Evolutionary conservation across 64 coral and sea anemone genomes (phyloP), one percentile per base, ranked within the genome.

Genomic region (Porites australiensis): DNA sequence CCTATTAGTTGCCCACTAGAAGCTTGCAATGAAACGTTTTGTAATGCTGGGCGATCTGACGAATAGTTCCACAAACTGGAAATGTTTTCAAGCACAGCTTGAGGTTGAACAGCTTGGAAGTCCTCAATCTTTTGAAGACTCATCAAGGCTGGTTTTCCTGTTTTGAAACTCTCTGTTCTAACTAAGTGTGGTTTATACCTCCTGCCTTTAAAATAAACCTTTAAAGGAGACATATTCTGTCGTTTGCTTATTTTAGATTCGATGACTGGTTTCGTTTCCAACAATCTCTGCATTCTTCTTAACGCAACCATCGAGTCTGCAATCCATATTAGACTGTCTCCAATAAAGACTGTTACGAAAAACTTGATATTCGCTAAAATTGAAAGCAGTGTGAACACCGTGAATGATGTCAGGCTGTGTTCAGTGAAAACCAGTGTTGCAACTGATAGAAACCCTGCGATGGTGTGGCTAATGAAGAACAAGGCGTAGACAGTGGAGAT

Each of bases 311-410:
- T 82, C n/a, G 58, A 58, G 13, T 82, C 79, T 0, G 61, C 79
- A 65, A 82, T 82, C 4, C 12, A 47, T 16, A 57, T 43, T 9
- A 82, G 1, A 6, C 43, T 3, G 10, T 82, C 58, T n/a, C 43
- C 79, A 43, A 66, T 16, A 16, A 49, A 82, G 1, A 64, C 10
- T 0, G 79, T 82, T 16, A 47, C 23, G 0, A 82, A 9, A 27
- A 49, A 47, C 50, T 82, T 82, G 7, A 64, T 45, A 45, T 82
- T 82, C 47, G 13, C 16, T 20, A 82, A 43, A 2, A 59, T 7
- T 4, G 58, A n/a, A 22, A 95, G 11, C 21, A 95, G 55, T 16
- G 94, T 92, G 72, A 95, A 95, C 8, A 92, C 70, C 49, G 75
- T 63, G 37, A 88, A 86, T 20, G 94, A 80, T 7, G 74, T 88